Evolutionary conservation across 2,888 invertebrate genomes (phyloP), one percentile per base, ranked within the genome.

Genomic region (Auanema freiburgensis): DNA sequence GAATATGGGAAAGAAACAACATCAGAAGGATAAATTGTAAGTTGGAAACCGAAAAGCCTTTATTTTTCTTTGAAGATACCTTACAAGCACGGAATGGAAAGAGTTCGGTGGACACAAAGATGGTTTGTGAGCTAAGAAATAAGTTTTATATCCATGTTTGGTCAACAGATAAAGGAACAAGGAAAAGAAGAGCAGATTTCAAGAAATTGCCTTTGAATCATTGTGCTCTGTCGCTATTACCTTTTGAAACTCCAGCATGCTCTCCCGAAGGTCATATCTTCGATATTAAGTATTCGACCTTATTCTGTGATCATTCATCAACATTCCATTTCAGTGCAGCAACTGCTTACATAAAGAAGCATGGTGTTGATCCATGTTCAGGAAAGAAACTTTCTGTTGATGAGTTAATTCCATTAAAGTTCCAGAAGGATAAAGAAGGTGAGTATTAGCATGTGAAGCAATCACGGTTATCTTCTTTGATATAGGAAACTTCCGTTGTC

Each of bases 261-360:
- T 94, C 95, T 79, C 85, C 86, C 14, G 89, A 92, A 72, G 98
- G 98, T 11, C 92, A 94, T 84, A 89, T 97, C 46, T 99, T 92
- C 84, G 97, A 98, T 84, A 85, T 96, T 33, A 52, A 2, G 18
- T 16, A n/a, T 50, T n/a, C 51, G 18, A 21, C n/a, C 18, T 21
- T n/a, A 5, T 1, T 8, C 16, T n/a, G 11, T 23, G 8, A n/a
- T 52, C 54, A 33, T 16, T 42, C 8, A 51, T 52, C 12, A 12
- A 59, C 33, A 23, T 14, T n/a, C 0, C 14, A 24, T 66, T 76
- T 65, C 55, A 81, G 81, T 18, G 61, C 70, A 33, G 83, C 83
- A 52, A 67, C 77, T n/a, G 77, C 79, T 14, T 83, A 83, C 55
- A 44, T 83, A 14, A 78, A 79, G 58, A 91, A 91, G 83, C 94